Evolutionary conservation across 1,140 invertebrate genomes (phyloP).

Genomic region (Apis mellifera): DNA sequence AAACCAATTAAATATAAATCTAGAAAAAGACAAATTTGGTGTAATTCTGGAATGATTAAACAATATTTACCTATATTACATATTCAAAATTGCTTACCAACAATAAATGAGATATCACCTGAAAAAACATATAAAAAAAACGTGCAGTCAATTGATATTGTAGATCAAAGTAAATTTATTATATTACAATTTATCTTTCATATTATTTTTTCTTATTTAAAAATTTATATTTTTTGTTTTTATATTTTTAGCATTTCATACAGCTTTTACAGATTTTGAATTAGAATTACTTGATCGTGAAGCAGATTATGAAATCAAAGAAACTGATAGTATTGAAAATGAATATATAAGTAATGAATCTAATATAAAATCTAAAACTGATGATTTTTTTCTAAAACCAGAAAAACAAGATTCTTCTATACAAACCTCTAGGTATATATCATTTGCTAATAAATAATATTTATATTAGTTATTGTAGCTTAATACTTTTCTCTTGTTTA

Average conservation of each 20-base stretch:
- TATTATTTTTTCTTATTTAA: background rate
- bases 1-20: slow-evolving; percentile 37
- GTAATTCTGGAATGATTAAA: slow-evolving; percentile 29
- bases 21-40: slow-evolving; percentile 44
- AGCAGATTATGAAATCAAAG: background rate
- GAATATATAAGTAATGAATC: slow-evolving; percentile 12
- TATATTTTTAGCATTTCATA: slow-evolving; percentile 57
- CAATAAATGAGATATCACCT: slow-evolving; percentile 57
- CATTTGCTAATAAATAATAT: background rate
- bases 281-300: slow-evolving; percentile 24
- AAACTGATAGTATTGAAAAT: slow-evolving; percentile 2
- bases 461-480: background rate
- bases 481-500: background rate
- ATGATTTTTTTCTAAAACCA: background rate
- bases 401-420: slow-evolving; percentile 12
- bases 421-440: slow-evolving; percentile 48
- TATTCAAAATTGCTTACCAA: slow-evolving; percentile 22
- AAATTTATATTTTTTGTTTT: background rate
- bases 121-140: slow-evolving; percentile 26
- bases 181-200: background rate
- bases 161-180: slow-evolving; percentile 48
- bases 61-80: slow-evolving; percentile 8
- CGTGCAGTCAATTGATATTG: slow-evolving; percentile 21
- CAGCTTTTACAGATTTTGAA: slow-evolving; percentile 66
- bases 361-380: background rate